Conservation (phyloP, 2,888 invertebrate species). For the Tenthredo scrophulariae region DNA sequence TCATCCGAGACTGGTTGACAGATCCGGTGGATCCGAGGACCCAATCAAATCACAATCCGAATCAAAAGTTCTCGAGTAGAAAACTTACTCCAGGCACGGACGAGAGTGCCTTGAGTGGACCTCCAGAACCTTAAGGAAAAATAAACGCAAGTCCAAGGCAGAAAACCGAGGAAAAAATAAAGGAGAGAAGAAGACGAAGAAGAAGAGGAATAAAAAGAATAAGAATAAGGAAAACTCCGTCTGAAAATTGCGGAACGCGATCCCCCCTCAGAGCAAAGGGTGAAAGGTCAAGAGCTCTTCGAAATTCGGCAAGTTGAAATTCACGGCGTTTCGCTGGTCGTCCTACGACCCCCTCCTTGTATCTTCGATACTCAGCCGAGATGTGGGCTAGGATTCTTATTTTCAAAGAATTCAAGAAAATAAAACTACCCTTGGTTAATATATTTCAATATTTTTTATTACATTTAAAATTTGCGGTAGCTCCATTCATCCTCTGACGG, state of each 20-base stretch:
- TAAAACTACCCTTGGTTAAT: not conserved
- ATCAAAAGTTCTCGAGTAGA: conserved; percentile 48
- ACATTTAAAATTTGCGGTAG: not conserved
- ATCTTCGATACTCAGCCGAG: not conserved
- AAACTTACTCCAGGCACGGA: conserved; percentile 39
- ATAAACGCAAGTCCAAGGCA: conserved; percentile 45
- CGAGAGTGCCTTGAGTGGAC: conserved; percentile 38
- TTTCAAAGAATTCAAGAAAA: not conserved
- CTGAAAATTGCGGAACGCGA: conserved; percentile 30
- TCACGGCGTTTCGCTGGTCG: conserved; percentile 47
- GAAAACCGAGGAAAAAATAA: conserved; percentile 54
- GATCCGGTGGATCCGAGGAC: conserved; percentile 48
- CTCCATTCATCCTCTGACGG: not conserved
- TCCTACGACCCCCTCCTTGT: conserved; percentile 34
- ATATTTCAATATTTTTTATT: not conserved
- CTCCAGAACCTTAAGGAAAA: not conserved
- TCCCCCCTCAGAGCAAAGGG: not conserved
- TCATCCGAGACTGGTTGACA: conserved; percentile 1
- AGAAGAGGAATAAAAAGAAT: not conserved
- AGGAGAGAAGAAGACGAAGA: not conserved
- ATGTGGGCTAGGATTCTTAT: not conserved
- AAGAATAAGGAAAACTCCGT: conserved; percentile 3
- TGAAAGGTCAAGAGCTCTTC: conserved; percentile 54
- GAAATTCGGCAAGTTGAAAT: conserved; percentile 51
- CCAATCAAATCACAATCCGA: conserved; percentile 51